phyloP scores from a whole-genome alignment of 2,888 invertebrate species.

The Yponomeuta sedellus region DNA sequence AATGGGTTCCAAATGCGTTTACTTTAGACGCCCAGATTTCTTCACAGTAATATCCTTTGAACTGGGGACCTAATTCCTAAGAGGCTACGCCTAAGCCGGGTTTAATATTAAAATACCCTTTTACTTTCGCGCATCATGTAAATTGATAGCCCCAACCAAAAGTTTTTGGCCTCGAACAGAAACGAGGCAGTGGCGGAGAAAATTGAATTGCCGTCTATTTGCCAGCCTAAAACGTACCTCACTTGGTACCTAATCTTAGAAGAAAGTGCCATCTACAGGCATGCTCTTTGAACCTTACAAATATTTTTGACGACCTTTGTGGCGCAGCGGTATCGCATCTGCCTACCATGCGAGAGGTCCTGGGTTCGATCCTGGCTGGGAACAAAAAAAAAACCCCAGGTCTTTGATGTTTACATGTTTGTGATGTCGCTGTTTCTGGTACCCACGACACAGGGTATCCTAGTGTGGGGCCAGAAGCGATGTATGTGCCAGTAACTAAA shows the following conservation, averaged over 20 bases:
- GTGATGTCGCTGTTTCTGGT: too few species aligned
- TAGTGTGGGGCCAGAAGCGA: too few species aligned
- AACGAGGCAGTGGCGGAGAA: background rate
- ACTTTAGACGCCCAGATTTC: too few species aligned
- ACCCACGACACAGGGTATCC: too few species aligned
- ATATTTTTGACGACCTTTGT: too few species aligned
- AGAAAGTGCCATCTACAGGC: background rate
- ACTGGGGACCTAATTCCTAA: background rate
- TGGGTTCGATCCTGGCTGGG: too few species aligned
- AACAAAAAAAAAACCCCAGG: too few species aligned
- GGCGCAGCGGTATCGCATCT: too few species aligned
- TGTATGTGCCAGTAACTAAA: too few species aligned
- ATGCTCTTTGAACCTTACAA: background rate
- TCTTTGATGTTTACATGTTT: too few species aligned
- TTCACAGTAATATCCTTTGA: background rate
- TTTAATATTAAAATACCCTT: background rate
- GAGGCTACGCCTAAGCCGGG: background rate
- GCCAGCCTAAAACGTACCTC: background rate
- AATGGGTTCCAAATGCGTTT: too few species aligned
- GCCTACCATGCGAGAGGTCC: too few species aligned
- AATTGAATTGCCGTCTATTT: background rate
- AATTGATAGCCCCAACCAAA: background rate
- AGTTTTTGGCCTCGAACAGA: constrained; percentile 2
- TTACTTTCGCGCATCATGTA: background rate
- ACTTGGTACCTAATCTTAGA: background rate